Conservation (phyloP, 1,140 invertebrate genomes). For the Bradysia coprophila region DNA sequence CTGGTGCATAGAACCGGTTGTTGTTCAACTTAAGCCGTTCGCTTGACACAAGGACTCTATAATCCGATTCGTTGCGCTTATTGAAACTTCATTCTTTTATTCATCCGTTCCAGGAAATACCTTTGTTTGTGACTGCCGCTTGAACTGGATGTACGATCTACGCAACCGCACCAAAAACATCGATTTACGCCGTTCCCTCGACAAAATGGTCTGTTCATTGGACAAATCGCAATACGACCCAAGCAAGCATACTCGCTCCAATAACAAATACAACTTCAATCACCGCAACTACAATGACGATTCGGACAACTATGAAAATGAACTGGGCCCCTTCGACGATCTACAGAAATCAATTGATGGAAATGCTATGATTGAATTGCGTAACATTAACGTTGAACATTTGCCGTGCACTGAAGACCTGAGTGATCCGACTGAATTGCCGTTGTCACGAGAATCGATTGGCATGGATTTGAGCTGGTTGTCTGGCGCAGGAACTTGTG, state of each 20-base stretch:
- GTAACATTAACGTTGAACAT: constrained; percentile 39
- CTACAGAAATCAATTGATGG: no score
- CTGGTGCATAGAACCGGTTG: no score
- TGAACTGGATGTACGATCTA: constrained; percentile 53
- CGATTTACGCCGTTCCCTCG: constrained; percentile 40
- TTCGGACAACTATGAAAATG: constrained; percentile 12
- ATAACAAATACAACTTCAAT: constrained; percentile 12
- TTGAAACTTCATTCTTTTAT: no score
- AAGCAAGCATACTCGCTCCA: background rate
- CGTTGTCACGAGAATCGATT: constrained; percentile 25
- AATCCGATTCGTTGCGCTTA: no score
- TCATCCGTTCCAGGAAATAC: constrained; percentile 56
- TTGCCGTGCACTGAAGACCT: constrained; percentile 43
- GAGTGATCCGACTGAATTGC: constrained; percentile 36
- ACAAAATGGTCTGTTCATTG: constrained; percentile 45
- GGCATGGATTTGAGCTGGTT: constrained; percentile 19
- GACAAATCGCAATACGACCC: no score
- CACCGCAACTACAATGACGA: constrained; percentile 7
- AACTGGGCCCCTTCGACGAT: constrained; percentile 12
- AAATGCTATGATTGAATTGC: constrained; percentile 26
- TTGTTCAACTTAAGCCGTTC: no score
- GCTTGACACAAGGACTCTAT: no score
- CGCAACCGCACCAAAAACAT: constrained; percentile 51
- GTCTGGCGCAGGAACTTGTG: no score
- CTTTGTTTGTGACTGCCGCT: constrained; percentile 57